Percentiles rank a stretch among this genome's conserved stretches.
These are phyloP conservation scores for Penaeus chinensis DNA, from an alignment of 1,140 invertebrate genomes.

Conservation along the genomic window DNA sequence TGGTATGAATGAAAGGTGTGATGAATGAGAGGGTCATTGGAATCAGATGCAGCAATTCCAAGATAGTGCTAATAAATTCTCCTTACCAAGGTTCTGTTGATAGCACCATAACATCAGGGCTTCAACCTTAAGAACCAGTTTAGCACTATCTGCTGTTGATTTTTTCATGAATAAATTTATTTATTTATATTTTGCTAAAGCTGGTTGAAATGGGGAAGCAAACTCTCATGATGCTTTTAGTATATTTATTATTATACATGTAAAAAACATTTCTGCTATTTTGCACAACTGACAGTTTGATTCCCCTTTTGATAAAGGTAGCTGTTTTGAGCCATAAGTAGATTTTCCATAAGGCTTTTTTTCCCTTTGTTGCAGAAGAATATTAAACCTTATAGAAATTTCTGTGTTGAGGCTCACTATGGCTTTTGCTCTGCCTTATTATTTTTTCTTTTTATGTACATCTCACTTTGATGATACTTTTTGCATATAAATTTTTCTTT, in stretches of 20 bases:
- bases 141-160: slow-evolving; percentile 21
- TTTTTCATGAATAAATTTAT: background rate
- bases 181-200: no score
- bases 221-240: background rate
- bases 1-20: slow-evolving; percentile 44
- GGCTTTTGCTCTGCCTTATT: slow-evolving; percentile 13
- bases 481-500: slow-evolving; percentile 2
- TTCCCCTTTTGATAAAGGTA: slow-evolving; percentile 24
- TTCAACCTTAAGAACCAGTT: background rate
- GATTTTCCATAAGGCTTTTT: slow-evolving; percentile 30
- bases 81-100: background rate
- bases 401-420: slow-evolving; percentile 13
- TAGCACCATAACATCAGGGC: background rate
- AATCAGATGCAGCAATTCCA: slow-evolving; percentile 3
- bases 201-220: slow-evolving; percentile 14
- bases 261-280: background rate
- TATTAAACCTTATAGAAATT: slow-evolving; percentile 19
- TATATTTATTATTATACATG: no score
- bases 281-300: background rate
- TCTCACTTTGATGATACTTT: slow-evolving; percentile 1
- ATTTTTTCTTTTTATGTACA: background rate
- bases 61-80: slow-evolving; percentile 33
- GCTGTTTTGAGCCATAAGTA: slow-evolving; percentile 37
- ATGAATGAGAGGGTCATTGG: slow-evolving; percentile 44
- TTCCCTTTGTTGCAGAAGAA: slow-evolving; percentile 29